phyloP scores from a whole-genome alignment of 2,797 vertebrate species.

The Leuciscus waleckii region DNA sequence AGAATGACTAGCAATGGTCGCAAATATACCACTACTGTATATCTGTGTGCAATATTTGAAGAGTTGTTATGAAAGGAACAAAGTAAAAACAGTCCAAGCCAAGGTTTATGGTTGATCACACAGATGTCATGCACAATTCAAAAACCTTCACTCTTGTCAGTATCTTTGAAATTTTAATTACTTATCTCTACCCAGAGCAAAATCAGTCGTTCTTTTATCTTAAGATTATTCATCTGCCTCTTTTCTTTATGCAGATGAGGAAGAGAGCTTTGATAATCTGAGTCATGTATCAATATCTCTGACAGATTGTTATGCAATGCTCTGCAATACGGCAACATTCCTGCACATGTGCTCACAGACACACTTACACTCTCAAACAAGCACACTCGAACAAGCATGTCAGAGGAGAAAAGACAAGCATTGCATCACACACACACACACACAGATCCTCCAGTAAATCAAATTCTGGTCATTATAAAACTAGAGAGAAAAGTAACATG shows the following conservation, averaged over 20 bases:
- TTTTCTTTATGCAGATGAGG: neutral
- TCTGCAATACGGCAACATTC: constrained; percentile 30
- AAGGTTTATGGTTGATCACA: neutral
- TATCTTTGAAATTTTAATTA: constrained; percentile 7
- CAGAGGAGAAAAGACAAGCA: neutral
- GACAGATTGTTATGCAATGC: constrained; percentile 28
- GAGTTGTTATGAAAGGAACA: neutral
- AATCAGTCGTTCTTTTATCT: constrained; percentile 21
- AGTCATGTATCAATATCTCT: neutral
- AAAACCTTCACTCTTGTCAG: neutral
- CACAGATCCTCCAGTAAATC: neutral
- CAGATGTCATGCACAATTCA: neutral
- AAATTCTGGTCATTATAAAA: neutral
- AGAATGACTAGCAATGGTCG: neutral
- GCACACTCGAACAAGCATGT: neutral
- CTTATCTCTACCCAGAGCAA: constrained; percentile 2
- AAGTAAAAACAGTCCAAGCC: neutral
- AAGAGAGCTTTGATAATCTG: constrained; percentile 10
- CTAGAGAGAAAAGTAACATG: neutral
- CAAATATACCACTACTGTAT: neutral
- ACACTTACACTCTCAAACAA: neutral
- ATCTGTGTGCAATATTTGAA: constrained; percentile 1
- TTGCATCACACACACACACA: neutral
- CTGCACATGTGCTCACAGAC: neutral
- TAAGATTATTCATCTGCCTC: neutral